These are phyloP conservation scores for Cydia splendana DNA, from an alignment of 1,140 invertebrate genomes.

Conservation along the genomic window DNA sequence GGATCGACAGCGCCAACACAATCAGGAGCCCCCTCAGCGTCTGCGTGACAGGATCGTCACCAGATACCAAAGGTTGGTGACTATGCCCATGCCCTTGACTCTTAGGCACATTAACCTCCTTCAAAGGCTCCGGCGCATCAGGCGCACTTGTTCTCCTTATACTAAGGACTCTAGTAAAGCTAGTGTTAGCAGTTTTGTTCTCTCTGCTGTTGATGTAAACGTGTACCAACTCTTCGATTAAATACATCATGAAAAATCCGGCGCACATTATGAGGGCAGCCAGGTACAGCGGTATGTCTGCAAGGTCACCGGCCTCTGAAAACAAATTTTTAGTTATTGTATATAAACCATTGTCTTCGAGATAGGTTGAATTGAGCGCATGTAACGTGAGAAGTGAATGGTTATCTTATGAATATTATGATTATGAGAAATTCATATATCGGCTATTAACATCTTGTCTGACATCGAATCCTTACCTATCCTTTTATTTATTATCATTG, in stretches of 20 bases:
- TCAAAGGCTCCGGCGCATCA: slow-evolving; percentile 23
- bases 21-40: slow-evolving; percentile 88
- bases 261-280: slow-evolving; percentile 86
- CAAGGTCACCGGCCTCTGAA: slow-evolving; percentile 72
- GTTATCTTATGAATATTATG: too few relatives aligned
- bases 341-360: neutral
- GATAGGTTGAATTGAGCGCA: too few relatives aligned
- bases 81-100: slow-evolving; percentile 75
- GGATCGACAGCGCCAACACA: slow-evolving; percentile 93
- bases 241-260: slow-evolving; percentile 92
- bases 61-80: slow-evolving; percentile 60
- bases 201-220: slow-evolving; percentile 81
- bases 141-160: slow-evolving; percentile 53
- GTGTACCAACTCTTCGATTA: slow-evolving; percentile 91
- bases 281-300: slow-evolving; percentile 82
- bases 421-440: too few relatives aligned
- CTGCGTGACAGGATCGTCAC: slow-evolving; percentile 82
- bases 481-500: too few relatives aligned
- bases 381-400: too few relatives aligned
- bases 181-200: slow-evolving; percentile 62
- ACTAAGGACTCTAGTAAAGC: slow-evolving; percentile 70
- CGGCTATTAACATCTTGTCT: too few relatives aligned
- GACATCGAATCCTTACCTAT: too few relatives aligned
- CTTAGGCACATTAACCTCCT: slow-evolving; percentile 59
- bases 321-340: slow-evolving; percentile 34